Percentiles rank a stretch among this genome's conserved stretches.
Evolutionary conservation across 2,797 vertebrate species (phyloP).

Genomic region (Sebastes jordani): DNA sequence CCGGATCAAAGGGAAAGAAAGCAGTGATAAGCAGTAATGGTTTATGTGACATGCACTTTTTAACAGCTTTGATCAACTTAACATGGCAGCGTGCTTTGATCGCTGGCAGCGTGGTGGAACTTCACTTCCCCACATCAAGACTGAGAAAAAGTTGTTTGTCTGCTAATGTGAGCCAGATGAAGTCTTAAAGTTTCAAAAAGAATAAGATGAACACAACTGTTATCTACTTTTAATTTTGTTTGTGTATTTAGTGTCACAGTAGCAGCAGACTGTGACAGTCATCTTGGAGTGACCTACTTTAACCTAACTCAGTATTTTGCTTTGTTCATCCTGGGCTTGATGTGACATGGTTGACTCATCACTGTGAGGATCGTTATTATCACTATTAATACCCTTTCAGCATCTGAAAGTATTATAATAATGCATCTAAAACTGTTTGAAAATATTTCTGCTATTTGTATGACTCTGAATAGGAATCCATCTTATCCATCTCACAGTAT

Average conservation of each 20-base stretch:
- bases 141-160: neutral
- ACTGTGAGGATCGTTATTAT: neutral
- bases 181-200: neutral
- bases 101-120: neutral
- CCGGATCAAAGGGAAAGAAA: conserved; percentile 7
- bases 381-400: neutral
- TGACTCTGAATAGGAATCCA: neutral
- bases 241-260: neutral
- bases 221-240: neutral
- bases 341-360: neutral
- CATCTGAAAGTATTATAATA: neutral
- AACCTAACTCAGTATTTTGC: neutral
- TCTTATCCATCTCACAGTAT: neutral
- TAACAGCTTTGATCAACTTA: conserved; percentile 10
- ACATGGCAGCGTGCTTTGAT: conserved; percentile 9
- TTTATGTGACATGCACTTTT: conserved; percentile 13
- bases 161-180: conserved; percentile 15
- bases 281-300: neutral
- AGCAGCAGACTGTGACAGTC: neutral
- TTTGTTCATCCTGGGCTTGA: neutral
- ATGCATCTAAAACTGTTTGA: neutral
- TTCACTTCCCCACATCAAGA: neutral
- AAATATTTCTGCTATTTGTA: neutral
- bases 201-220: neutral
- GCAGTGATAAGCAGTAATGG: conserved; percentile 21